These are phyloP conservation scores for Apantesis nais DNA, from an alignment of 2,888 invertebrate genomes.

Conservation along the genomic window DNA sequence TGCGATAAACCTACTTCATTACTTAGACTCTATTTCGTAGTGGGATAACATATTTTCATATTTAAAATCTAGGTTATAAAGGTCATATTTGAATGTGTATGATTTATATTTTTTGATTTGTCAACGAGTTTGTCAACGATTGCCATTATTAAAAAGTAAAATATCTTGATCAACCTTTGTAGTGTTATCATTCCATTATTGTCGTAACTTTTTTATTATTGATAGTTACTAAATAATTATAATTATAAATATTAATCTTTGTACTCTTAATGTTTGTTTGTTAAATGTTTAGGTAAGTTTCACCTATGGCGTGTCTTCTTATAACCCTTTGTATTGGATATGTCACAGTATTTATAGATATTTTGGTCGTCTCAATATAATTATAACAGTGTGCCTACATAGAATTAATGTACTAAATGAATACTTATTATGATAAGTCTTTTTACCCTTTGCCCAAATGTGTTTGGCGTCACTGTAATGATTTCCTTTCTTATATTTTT, in stretches of 20 bases:
- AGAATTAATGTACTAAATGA: not conserved
- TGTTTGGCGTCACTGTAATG: too few species aligned
- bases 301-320: not conserved
- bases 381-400: too few species aligned
- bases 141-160: conserved; percentile 1
- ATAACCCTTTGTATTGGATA: not conserved
- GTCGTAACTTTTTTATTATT: not conserved
- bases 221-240: not conserved
- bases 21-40: not conserved
- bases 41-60: not conserved
- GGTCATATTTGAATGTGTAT: not conserved
- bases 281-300: not conserved
- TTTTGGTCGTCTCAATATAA: too few species aligned
- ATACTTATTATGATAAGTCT: too few species aligned
- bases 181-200: not conserved
- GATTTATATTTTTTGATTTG: not conserved
- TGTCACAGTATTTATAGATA: not conserved
- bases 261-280: not conserved
- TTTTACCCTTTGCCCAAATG: too few species aligned
- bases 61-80: not conserved
- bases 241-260: not conserved
- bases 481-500: too few species aligned
- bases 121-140: not conserved
- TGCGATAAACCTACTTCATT: conserved; percentile 9
- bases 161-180: conserved; percentile 1